Evolutionary conservation across 1,140 invertebrate species (phyloP), one percentile per base, ranked within the genome.

Genomic region (Capitella teleta): DNA sequence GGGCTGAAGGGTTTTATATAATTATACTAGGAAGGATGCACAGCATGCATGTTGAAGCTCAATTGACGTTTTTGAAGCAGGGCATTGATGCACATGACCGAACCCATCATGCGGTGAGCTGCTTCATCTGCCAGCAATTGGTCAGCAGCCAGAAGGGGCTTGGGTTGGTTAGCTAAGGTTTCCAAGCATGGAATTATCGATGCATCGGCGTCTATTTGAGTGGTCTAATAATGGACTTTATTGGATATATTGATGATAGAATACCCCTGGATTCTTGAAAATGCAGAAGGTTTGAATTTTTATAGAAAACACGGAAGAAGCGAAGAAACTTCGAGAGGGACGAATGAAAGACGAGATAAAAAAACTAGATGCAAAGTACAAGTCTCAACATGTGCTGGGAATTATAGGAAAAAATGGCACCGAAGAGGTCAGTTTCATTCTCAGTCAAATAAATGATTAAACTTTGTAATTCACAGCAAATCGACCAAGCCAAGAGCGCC

Each of bases 401-500:
- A 6, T 18, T 38, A 38, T 38, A 38, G 23, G 16, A 38, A 6
- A 40, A 2, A 2, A 37, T 2, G 21, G 2, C 21, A 37, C 2
- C 36, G 6, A 37, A 21, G 21, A n/a, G 21, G 8, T 6, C 16
- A 37, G 2, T 37, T 19, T 34, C 10, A 16, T 34, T 34, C 16
- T 34, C 32, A 34, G 10, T 34, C 10, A 34, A 34, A 34, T 10
- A 34, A 34, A 16, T n/a, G 25, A 2, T 18, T 40, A 40, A 21
- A 21, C 19, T 19, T 16, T 40, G 14, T 40, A 10, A 6, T 12
- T 40, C 36, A 10, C 45, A 53, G 52, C 46, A 53, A 48, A 23
- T 14, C 21, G 25, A 61, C n/a, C 64, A 67, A 14, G 67, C 64
- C 5, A 60, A 85, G 40, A 94, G 98, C 74, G 91, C 91, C 18